Evolutionary conservation across 2,113 vertebrate species (phyloP).

Genomic region (Callocephalon fimbriatum): DNA sequence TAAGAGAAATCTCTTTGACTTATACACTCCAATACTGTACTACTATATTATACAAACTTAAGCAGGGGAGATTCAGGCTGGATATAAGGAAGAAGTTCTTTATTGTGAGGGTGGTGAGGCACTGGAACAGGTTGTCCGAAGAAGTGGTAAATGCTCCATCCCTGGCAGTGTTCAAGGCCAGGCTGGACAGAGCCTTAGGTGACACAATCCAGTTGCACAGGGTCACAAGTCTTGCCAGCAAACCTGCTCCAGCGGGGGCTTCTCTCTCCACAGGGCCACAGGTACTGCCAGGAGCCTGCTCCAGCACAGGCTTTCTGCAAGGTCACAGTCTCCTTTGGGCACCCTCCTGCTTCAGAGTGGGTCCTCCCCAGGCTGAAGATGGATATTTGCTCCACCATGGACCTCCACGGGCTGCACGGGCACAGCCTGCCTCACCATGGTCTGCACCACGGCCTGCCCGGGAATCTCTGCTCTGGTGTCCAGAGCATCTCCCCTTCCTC

Average conservation of each 20-base stretch:
- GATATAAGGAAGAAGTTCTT: neutral
- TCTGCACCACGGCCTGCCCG: neutral
- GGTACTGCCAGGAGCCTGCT: neutral
- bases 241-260: neutral
- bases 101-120: neutral
- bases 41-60: neutral
- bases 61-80: neutral
- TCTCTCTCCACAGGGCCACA: neutral
- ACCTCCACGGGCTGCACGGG: neutral
- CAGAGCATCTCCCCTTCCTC: neutral
- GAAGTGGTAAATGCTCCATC: neutral
- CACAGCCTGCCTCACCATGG: neutral
- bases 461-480: neutral
- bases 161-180: neutral
- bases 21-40: neutral
- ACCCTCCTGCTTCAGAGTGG: neutral
- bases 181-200: neutral
- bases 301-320: neutral
- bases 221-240: neutral
- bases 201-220: neutral
- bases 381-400: neutral
- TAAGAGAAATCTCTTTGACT: neutral
- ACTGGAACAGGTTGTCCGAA: neutral
- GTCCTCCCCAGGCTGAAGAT: neutral
- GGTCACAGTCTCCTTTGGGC: neutral